Base-by-base conservation (phyloP, 2,888 invertebrate species). In the Zele albiditarsus region DNA sequence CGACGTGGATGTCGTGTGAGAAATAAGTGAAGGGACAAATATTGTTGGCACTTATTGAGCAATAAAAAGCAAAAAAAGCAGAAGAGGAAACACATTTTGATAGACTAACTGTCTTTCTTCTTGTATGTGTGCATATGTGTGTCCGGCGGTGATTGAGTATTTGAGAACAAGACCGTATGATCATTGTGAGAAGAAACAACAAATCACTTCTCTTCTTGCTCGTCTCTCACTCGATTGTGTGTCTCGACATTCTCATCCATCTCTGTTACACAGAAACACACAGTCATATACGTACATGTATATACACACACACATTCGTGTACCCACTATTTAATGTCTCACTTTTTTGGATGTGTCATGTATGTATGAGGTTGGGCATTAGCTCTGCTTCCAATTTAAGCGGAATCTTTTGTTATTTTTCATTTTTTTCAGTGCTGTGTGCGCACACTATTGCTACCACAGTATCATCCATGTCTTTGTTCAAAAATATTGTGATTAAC, bases 401-500 rank as follows among this genome's bases (percentile, higher is more conserved):
- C 28, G n/a, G 28, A n/a, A 28, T 57, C 31, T 62, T 62, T 62
- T 62, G 27, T 62, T 62, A 25, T 62, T 62, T 62, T n/a, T 27
- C 27, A 62, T 62, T 16, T 57, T 57, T 57, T 57, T 20, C 25
- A 10, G 57, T 57, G 20, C 20, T 57, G 25, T 62, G 28, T 62
- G 28, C 12, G n/a, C 12, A 62, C 16, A 62, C n/a, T 28, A 28
- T 28, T 62, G 16, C 65, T 53, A 20, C 20, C 20, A 53, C 20
- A 10, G 5, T 68, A 73, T 72, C 79, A 79, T 84, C 83, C 80
- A 84, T 84, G 84, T 80, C 83, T 82, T 83, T 83, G 83, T 83
- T 82, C 38, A n/a, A 38, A 10, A 23, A 23, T 8, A 33, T 38
- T 33, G 63, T 53, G 53, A n/a, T 53, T 20, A 20, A 53, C n/a